Evolutionary conservation across 2,888 invertebrate species (phyloP).

Genomic region (Lydus trimaculatus): DNA sequence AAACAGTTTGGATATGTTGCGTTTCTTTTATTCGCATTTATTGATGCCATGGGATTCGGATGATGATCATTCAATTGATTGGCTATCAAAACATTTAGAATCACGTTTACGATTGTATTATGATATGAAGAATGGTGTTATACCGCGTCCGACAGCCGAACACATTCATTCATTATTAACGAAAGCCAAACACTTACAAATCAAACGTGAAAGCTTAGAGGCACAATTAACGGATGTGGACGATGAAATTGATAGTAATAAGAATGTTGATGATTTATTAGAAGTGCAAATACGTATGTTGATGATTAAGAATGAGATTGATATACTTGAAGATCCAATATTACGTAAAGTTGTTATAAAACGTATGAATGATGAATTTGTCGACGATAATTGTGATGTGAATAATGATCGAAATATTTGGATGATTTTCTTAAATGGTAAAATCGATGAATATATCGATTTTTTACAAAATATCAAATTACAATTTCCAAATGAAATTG

Average conservation of each 20-base stretch:
- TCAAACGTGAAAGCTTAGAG: constrained; percentile 61
- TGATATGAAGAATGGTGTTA: constrained; percentile 64
- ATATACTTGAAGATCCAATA: constrained; percentile 67
- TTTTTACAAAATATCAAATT: constrained; percentile 59
- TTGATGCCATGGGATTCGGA: constrained; percentile 78
- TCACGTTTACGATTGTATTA: constrained; percentile 65
- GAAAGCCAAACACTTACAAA: constrained; percentile 64
- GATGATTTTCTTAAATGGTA: constrained; percentile 62
- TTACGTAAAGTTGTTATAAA: constrained; percentile 63
- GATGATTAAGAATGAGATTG: constrained; percentile 67
- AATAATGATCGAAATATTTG: constrained; percentile 47
- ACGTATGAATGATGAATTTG: constrained; percentile 38
- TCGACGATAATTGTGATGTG: constrained; percentile 27
- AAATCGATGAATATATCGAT: constrained; percentile 60
- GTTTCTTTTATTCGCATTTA: constrained; percentile 71
- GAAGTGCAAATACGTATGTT: constrained; percentile 65
- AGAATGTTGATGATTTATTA: constrained; percentile 62
- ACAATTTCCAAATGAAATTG: constrained; percentile 50
- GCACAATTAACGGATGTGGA: constrained; percentile 49
- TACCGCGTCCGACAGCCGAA: constrained; percentile 63
- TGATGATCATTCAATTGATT: constrained; percentile 67
- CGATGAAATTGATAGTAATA: constrained; percentile 40
- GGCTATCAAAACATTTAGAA: constrained; percentile 65
- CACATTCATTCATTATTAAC: constrained; percentile 64
- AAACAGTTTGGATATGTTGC: constrained; percentile 69